Evolutionary conservation across 2,888 invertebrate genomes (phyloP), one percentile per base, ranked within the genome.

Genomic region (Ophion slaviceki): DNA sequence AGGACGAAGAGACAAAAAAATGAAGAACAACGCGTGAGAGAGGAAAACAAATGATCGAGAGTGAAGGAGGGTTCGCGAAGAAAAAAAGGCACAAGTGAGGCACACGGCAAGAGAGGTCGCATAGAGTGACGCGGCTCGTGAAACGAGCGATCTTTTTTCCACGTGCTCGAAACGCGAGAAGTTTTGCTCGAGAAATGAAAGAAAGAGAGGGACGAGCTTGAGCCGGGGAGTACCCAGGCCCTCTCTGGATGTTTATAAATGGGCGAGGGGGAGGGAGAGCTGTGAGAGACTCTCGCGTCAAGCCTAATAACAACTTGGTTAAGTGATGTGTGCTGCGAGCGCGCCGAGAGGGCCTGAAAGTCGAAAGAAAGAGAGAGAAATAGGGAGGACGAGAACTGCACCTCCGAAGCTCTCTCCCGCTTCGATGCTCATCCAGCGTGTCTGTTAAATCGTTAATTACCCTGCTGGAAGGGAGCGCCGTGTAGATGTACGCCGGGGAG

Each of bases 361-460:
- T 45, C 32, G 59, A 32, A 36, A 28, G 20, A 79, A 45, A 53
- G 24, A 24, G 24, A 24, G 24, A 79, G 57, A 53, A 47, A 28
- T 61, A 57, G 64, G 24, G 32, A n/a, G 36, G 57, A 53, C 57
- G 70, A 71, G 68, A 80, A 74, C 82, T 85, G 86, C 82, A 76
- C 78, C 87, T 76, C 85, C 85, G 84, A 78, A 84, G 82, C 66
- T 32, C 78, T 36, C 59, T 68, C 64, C 72, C 80, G 86, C 45
- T 32, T 45, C 88, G 88, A 88, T 88, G 90, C 88, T 92, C 91
- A 90, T 91, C 87, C 89, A 88, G 89, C 90, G 90, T 89, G 91
- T 91, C 91, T 90, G 91, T 92, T 92, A 92, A 92, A 93, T 92
- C 91, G 91, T 90, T 92, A 92, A 93, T 93, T 92, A 91, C 89